A percentile compares a stretch with the other conserved stretches of the same genome.
Conservation (phyloP, 2,888 invertebrate species). For the Choreutis nemorana region DNA sequence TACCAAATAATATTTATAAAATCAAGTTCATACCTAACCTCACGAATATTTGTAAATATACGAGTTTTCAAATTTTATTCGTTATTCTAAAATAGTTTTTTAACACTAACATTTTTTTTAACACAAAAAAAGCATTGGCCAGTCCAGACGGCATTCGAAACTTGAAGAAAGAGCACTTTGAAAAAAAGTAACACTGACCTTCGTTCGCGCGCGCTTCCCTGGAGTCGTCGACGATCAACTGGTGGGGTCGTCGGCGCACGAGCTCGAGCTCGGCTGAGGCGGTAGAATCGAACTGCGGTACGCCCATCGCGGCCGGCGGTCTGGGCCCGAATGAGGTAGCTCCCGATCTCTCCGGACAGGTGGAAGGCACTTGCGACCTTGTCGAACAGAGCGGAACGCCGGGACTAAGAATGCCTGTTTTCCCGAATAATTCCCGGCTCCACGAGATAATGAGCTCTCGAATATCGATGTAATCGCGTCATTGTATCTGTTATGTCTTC, state of each 20-base stretch:
- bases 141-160: too few species aligned
- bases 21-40: too few species aligned
- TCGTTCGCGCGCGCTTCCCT: constrained; percentile 41
- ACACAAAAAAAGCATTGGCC: too few species aligned
- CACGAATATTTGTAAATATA: too few species aligned
- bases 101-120: neutral
- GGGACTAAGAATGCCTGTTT: neutral
- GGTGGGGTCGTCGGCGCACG: constrained; percentile 47
- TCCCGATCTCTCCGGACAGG: neutral
- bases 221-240: constrained; percentile 60
- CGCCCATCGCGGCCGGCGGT: constrained; percentile 59
- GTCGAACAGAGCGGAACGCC: too few species aligned
- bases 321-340: constrained; percentile 47
- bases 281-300: constrained; percentile 36
- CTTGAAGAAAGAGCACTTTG: constrained; percentile 5
- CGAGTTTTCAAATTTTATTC: too few species aligned
- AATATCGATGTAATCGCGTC: too few species aligned
- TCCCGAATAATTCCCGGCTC: too few species aligned
- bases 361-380: too few species aligned
- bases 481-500: too few species aligned
- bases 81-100: neutral
- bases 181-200: constrained; percentile 35
- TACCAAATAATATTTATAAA: too few species aligned
- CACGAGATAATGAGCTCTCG: too few species aligned
- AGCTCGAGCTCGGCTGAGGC: constrained; percentile 38